phyloP scores from a whole-genome alignment of 1,140 invertebrate species.

The Drosophila tsacasi region DNA sequence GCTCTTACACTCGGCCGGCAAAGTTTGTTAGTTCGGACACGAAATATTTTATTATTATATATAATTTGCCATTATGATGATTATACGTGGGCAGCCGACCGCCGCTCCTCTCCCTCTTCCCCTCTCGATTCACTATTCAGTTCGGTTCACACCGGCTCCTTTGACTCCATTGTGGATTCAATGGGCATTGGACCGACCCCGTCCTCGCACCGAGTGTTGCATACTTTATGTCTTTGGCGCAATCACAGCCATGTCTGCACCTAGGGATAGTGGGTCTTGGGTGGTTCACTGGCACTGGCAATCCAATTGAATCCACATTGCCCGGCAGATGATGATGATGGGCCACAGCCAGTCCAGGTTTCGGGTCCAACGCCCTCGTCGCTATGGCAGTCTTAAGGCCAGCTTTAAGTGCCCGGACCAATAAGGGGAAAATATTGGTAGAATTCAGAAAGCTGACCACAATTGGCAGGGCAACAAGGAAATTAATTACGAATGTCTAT shows the following conservation, averaged over 20 bases:
- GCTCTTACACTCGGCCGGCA: constrained; percentile 12
- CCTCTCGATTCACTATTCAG: constrained; percentile 6
- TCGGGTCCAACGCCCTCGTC: neutral
- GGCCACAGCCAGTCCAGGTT: neutral
- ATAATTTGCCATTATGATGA: constrained; percentile 83
- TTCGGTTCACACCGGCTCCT: constrained; percentile 14
- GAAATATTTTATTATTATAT: constrained; percentile 84
- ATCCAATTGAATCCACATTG: constrained; percentile 47
- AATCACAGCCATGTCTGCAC: constrained; percentile 61
- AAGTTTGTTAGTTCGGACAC: constrained; percentile 79
- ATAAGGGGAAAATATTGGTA: neutral
- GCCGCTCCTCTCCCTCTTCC: neutral
- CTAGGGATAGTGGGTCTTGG: constrained; percentile 5
- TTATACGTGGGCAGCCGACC: constrained; percentile 59
- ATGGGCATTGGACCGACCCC: constrained; percentile 38
- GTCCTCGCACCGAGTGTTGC: constrained; percentile 53
- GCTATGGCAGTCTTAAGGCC: constrained; percentile 17
- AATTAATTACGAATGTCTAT: no score
- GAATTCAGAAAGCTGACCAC: no score
- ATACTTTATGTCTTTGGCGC: constrained; percentile 74
- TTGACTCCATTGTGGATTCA: constrained; percentile 56
- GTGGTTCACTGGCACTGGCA: neutral
- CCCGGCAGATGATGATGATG: constrained; percentile 39
- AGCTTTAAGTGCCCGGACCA: neutral
- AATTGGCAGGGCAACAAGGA: neutral